A percentile compares a stretch with the other conserved stretches of the same genome.
Evolutionary conservation across 2,888 invertebrate genomes (phyloP).

Genomic region (Danaus chrysippus): DNA sequence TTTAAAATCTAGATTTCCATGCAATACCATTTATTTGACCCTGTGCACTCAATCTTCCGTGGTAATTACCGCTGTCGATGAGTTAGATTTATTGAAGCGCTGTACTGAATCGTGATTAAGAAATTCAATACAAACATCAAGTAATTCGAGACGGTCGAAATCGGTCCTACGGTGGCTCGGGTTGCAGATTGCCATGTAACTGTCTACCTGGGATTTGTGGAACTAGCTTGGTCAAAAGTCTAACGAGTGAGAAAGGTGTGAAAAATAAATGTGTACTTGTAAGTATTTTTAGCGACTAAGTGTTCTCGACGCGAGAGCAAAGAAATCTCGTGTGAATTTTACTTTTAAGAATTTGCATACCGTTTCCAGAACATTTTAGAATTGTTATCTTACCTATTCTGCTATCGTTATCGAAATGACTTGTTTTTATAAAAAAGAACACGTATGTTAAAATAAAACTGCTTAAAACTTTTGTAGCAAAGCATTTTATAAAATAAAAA

Average conservation of each 20-base stretch:
- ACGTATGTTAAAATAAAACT: no score
- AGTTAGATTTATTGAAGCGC: conserved; percentile 20
- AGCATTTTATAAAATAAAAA: no score
- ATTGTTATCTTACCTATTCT: no score
- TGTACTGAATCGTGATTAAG: conserved; percentile 27
- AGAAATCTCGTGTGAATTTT: conserved; percentile 14
- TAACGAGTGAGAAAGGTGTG: conserved; percentile 48
- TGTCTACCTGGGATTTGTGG: conserved; percentile 52
- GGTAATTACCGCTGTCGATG: conserved; percentile 24
- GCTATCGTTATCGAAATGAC: no score
- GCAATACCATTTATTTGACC: not conserved
- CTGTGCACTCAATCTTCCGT: conserved; percentile 8
- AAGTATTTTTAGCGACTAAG: not conserved
- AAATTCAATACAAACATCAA: conserved; percentile 25
- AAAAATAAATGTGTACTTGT: conserved; percentile 27
- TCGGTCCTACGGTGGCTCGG: conserved; percentile 39
- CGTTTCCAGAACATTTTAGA: no score
- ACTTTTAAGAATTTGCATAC: no score
- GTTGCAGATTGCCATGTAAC: conserved; percentile 54
- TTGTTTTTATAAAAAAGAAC: no score
- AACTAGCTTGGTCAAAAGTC: conserved; percentile 38
- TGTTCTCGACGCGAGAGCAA: not conserved
- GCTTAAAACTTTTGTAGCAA: no score
- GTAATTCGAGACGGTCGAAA: conserved; percentile 24
- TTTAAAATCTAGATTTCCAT: not conserved